Evolutionary conservation across 2,888 invertebrate genomes (phyloP), one percentile per base, ranked within the genome.

Genomic region (Caradrina clavipalpis): DNA sequence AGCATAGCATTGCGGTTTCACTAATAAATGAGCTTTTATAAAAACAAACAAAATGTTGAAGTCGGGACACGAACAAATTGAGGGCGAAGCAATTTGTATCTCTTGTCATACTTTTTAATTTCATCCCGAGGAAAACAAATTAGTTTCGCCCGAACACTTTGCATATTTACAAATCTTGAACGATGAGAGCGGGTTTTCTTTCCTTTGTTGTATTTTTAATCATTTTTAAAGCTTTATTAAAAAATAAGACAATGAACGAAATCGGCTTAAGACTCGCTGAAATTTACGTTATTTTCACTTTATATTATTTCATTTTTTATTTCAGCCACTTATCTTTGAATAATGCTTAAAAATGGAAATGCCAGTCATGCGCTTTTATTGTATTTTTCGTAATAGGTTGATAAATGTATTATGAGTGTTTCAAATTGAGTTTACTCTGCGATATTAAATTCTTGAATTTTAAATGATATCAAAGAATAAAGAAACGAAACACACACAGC

Each of bases 21-120:
- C 88, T 91, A 91, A 92, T 91, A 93, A 93, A 93, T 89, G 90
- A 89, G 90, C 88, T 87, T 90, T 93, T 91, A 90, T 91, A 90
- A 91, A 92, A 92, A 92, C 91, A 92, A 93, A 93, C 90, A 91
- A 92, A 92, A 91, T 89, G 87, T 85, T 88, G 83, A 88, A 91
- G 89, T 89, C 89, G 87, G 88, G 87, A 92, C 89, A 89, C 89
- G 85, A 87, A 89, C 88, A 90, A 93, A 93, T 93, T 91, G 93
- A 92, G 92, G 91, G 89, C 87, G 86, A 89, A 90, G 90, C 92
- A 93, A 94, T 94, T 92, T 94, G 91, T 93, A 93, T 91, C 89
- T 91, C 89, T 92, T 92, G 92, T 94, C 93, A 93, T 93, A 92
- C 91, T 94, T 92, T 94, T 94, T 94, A 94, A 94, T 94, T 94